Evolutionary conservation across 2,113 vertebrate genomes (phyloP).

Genomic region (Tichodroma muraria): DNA sequence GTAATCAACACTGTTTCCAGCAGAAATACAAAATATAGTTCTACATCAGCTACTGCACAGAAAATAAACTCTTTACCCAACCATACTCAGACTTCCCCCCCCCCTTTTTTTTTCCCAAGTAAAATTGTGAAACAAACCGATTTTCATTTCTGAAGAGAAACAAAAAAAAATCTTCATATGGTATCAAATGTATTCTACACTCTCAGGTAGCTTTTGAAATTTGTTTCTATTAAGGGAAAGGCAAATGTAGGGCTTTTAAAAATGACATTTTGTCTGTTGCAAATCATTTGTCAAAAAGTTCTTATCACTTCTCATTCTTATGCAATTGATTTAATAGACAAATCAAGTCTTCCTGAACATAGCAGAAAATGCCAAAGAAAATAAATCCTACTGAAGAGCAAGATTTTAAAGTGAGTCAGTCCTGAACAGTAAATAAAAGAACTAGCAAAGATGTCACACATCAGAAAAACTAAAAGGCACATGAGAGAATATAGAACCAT

Average conservation of each 20-base stretch:
- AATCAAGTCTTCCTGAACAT: neutral
- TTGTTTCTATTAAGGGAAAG: neutral
- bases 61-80: neutral
- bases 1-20: neutral
- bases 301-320: neutral
- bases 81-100: rapidly evolving
- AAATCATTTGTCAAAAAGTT: neutral
- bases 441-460: neutral
- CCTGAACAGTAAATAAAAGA: neutral
- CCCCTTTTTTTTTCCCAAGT: too few relatives aligned
- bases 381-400: neutral
- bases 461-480: neutral
- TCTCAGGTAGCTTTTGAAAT: neutral
- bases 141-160: neutral
- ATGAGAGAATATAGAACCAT: neutral
- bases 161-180: neutral
- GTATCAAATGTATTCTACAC: neutral
- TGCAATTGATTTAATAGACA: neutral
- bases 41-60: neutral
- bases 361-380: neutral
- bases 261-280: neutral
- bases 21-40: neutral
- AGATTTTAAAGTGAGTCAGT: neutral
- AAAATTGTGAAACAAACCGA: neutral
- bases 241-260: rapidly evolving